phyloP scores from a whole-genome alignment of 2,113 vertebrate species.

The Alligator sinensis region DNA sequence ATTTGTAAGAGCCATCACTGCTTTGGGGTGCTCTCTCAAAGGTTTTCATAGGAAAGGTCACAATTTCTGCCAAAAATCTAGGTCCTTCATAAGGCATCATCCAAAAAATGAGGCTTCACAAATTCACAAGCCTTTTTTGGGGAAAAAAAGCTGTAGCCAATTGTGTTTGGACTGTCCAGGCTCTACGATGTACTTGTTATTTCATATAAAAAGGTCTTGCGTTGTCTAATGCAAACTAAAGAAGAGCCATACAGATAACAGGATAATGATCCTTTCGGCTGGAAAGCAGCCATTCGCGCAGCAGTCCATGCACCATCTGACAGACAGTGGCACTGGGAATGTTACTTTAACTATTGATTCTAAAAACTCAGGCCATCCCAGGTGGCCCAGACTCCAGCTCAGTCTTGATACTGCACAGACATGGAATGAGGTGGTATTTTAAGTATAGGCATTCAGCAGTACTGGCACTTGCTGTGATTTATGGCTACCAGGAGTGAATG shows the following conservation, averaged over 20 bases:
- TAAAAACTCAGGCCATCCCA: not conserved
- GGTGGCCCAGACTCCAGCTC: not conserved
- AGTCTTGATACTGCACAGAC: not conserved
- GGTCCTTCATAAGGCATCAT: not conserved
- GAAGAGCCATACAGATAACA: not conserved
- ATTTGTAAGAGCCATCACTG: not conserved
- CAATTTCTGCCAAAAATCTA: not conserved
- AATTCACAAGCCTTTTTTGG: not conserved
- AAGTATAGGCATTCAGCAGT: not conserved
- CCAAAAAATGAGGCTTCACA: not conserved
- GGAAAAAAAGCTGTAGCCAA: not conserved
- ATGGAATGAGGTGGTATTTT: not conserved
- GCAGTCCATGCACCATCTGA: not conserved
- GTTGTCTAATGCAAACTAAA: not conserved
- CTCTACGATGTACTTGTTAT: fast-evolving
- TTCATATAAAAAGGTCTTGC: too few species aligned
- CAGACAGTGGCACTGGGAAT: not conserved
- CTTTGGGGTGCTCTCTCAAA: not conserved
- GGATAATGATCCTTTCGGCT: not conserved
- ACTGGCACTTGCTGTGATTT: not conserved
- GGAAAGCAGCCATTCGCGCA: not conserved
- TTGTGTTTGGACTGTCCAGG: fast-evolving
- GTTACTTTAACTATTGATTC: not conserved
- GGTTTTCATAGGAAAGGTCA: not conserved
- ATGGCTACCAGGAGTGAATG: not conserved